phyloP scores from a whole-genome alignment of 2,888 invertebrate species.

The Lithophane socia region DNA sequence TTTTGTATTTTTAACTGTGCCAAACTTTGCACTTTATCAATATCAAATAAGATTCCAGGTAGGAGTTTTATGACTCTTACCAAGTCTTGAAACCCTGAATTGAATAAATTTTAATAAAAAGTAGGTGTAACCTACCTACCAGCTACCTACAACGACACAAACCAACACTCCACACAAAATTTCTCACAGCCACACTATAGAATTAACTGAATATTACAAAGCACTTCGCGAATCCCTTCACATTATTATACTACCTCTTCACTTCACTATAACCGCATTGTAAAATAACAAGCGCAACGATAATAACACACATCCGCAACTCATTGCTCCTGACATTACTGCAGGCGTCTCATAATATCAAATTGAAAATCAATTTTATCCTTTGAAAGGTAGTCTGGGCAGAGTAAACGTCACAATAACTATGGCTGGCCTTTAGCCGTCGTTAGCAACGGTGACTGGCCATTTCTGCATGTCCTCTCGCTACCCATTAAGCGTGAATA shows the following conservation, averaged over 20 bases:
- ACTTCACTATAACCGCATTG: conserved; percentile 43
- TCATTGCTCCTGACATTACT: conserved; percentile 69
- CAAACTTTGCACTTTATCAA: neutral
- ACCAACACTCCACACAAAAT: conserved; percentile 16
- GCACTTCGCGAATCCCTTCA: conserved; percentile 55
- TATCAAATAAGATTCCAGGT: neutral
- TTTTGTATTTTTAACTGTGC: neutral
- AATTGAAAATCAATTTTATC: conserved; percentile 73
- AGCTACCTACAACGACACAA: conserved; percentile 11
- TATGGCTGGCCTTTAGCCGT: conserved; percentile 72
- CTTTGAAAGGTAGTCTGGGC: conserved; percentile 63
- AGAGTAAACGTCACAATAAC: conserved; percentile 62
- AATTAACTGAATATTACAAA: conserved; percentile 57
- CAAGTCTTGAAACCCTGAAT: neutral
- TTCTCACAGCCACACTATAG: conserved; percentile 53
- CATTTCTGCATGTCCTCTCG: conserved; percentile 76
- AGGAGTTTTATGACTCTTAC: neutral
- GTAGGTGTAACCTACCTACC: neutral
- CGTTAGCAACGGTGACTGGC: conserved; percentile 86
- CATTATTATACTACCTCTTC: conserved; percentile 59
- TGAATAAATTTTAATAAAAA: no score
- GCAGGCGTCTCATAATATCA: conserved; percentile 67
- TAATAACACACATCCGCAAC: conserved; percentile 59
- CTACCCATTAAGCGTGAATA: conserved; percentile 54
- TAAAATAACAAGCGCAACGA: conserved; percentile 60